These are phyloP conservation scores for Rhagophthalmus giganteus DNA, from an alignment of 2,888 invertebrate genomes.

Conservation along the genomic window DNA sequence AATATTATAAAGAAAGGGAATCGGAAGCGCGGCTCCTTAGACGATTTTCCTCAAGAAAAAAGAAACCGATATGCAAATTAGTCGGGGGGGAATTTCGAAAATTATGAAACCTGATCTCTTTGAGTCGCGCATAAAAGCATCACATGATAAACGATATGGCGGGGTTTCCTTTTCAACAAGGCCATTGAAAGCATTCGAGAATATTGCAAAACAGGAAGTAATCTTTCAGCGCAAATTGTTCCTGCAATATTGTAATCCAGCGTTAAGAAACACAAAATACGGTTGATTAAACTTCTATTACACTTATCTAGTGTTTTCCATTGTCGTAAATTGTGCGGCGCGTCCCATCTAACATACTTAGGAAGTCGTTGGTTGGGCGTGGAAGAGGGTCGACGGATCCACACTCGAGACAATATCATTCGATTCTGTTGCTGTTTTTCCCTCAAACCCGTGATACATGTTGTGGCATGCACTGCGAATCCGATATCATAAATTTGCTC, in stretches of 20 bases:
- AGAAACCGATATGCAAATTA: background rate
- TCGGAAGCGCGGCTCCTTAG: no score
- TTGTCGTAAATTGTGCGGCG: slow-evolving; percentile 41
- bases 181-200: slow-evolving; percentile 29
- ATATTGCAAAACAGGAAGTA: slow-evolving; percentile 36
- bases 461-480: slow-evolving; percentile 37
- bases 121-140: slow-evolving; percentile 16
- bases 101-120: slow-evolving; percentile 15
- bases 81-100: no score
- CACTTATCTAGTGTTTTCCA: slow-evolving; percentile 39
- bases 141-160: slow-evolving; percentile 21
- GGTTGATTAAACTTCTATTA: slow-evolving; percentile 45
- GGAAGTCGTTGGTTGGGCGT: slow-evolving; percentile 37
- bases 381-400: slow-evolving; percentile 29
- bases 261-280: slow-evolving; percentile 37
- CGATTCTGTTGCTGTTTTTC: slow-evolving; percentile 39
- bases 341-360: slow-evolving; percentile 40
- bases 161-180: slow-evolving; percentile 17
- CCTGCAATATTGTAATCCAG: slow-evolving; percentile 30
- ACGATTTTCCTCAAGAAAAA: background rate
- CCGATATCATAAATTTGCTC: slow-evolving; percentile 39
- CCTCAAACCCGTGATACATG: slow-evolving; percentile 39
- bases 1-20: no score
- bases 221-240: slow-evolving; percentile 31
- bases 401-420: slow-evolving; percentile 37